Conservation (phyloP, 2,888 invertebrate genomes). For the Seira musarum region DNA sequence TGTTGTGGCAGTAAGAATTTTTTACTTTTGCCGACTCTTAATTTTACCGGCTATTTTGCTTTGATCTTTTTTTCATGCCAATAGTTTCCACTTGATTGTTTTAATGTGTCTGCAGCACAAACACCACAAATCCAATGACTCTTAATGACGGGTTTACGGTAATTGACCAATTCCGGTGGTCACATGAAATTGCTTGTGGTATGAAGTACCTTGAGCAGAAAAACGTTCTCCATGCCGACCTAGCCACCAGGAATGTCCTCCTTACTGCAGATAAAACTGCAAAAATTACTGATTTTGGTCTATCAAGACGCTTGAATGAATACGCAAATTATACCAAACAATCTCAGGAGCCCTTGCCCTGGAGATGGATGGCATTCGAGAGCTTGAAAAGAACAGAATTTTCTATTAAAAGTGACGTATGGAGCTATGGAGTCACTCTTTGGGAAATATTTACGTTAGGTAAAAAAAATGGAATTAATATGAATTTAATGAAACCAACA, state of each 20-base stretch:
- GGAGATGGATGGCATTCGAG: conserved; percentile 30
- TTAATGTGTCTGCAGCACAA: not conserved
- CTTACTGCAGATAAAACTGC: too few relatives aligned
- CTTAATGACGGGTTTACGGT: not conserved
- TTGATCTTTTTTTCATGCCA: too few relatives aligned
- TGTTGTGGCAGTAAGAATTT: not conserved
- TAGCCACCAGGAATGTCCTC: conserved; percentile 24
- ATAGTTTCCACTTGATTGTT: too few relatives aligned
- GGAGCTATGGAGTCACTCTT: conserved; percentile 27
- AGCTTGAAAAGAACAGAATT: conserved; percentile 1
- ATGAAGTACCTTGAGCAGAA: not conserved
- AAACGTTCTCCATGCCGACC: conserved; percentile 24
- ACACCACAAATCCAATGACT: not conserved
- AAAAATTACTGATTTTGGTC: conserved; percentile 25
- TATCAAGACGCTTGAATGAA: conserved; percentile 20
- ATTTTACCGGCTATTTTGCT: too few relatives aligned
- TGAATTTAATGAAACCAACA: not conserved
- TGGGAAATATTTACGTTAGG: conserved; percentile 26
- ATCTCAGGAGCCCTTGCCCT: conserved; percentile 21
- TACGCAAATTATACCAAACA: conserved; percentile 12
- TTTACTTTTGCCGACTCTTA: not conserved
- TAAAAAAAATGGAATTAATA: not conserved
- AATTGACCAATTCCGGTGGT: not conserved
- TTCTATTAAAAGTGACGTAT: conserved; percentile 19
- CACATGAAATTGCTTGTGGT: too few relatives aligned